Conservation (phyloP, 2,888 invertebrate genomes). For the Anthoptus insignis region DNA sequence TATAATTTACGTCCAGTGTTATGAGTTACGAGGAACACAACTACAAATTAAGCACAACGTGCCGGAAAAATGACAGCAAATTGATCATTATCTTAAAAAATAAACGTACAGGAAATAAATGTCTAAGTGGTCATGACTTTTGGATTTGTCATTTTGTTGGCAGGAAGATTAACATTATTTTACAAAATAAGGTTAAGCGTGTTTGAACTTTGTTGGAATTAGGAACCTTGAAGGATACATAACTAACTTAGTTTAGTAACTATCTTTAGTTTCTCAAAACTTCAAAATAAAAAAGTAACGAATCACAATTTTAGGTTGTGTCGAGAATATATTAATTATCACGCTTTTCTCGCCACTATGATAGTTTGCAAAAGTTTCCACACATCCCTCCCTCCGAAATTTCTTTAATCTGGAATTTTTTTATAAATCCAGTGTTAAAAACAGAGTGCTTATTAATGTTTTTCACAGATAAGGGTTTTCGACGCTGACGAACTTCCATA, state of each 20-base stretch:
- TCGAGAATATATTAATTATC: too few relatives aligned
- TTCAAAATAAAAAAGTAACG: too few relatives aligned
- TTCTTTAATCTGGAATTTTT: too few relatives aligned
- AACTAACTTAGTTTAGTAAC: not conserved
- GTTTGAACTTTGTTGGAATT: not conserved
- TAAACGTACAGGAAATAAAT: conserved; percentile 40
- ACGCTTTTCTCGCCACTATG: too few relatives aligned
- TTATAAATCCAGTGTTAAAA: too few relatives aligned
- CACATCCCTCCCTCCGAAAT: too few relatives aligned
- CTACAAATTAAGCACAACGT: conserved; percentile 50
- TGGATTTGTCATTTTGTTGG: not conserved
- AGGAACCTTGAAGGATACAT: not conserved
- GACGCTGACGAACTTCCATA: too few relatives aligned
- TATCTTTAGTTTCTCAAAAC: too few relatives aligned
- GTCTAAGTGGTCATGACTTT: not conserved
- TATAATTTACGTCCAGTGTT: conserved; percentile 45
- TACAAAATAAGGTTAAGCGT: not conserved
- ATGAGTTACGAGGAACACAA: conserved; percentile 45
- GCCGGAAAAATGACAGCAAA: conserved; percentile 66
- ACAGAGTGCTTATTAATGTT: too few relatives aligned
- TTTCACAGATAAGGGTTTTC: too few relatives aligned
- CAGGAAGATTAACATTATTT: not conserved
- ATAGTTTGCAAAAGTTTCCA: too few relatives aligned
- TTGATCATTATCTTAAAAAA: conserved; percentile 60
- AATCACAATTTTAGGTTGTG: too few relatives aligned